Base-by-base conservation (phyloP, 2,113 vertebrate genomes). In the Myiopsitta monachus region DNA sequence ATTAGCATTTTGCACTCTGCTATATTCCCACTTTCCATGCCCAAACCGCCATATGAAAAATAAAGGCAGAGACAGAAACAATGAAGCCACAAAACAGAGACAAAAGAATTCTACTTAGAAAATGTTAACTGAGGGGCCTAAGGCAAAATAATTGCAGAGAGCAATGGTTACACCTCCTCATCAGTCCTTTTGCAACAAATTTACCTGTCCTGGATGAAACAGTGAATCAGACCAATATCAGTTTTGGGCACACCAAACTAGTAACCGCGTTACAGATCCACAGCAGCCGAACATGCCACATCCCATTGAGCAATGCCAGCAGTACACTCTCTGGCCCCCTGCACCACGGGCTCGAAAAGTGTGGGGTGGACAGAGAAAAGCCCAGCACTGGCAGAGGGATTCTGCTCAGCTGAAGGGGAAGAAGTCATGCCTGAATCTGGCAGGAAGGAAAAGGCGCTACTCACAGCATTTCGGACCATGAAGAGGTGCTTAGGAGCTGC, bases 401-500 rank as follows among this genome's bases (percentile, higher is more conserved):
- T 91, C 72, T 62, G 81, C 59, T 67, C 38, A 61, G 43, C 63
- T 64, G 39, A 15, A 87, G 62, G 14, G 39, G 31, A 44, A 31
- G 49, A 49, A 83, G 41, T 43, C 46, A 54, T 51, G 68, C 26
- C 41, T 57, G 70, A 79, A 94, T 10, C 11, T 68, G 23, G 52
- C 41, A 87, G 24, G 87, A 87, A 69, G 61, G 73, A 84, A 31
- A 66, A 72, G 33, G 73, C 88, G 90, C 67, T 94, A 98, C 98
- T 98, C 97, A 99, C 99, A 83, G 97, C 98, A 86, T 98, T 98
- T 82, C 98, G 98, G 96, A 98, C 98, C 82, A 98, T 87, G 96
- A 99, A 99, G 64, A 99, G 97, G 75, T 99, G 99, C 97, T 99
- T 98, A 72, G 99, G 98, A 96, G 99, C 99, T 78, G 98, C 98